Conservation (phyloP, 2,888 invertebrate genomes). For the Drosophila trichaetosa region DNA sequence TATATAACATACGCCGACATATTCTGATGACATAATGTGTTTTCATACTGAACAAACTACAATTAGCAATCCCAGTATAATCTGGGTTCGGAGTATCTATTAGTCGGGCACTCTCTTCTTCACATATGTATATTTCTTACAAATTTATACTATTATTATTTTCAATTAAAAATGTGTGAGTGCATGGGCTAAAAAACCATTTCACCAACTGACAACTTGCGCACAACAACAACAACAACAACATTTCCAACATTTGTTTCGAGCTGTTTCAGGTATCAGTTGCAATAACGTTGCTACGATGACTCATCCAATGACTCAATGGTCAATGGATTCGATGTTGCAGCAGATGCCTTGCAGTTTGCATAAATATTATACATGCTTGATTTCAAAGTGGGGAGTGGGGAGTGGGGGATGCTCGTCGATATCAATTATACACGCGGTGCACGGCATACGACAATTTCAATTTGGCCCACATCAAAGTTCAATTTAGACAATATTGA, state of each 20-base stretch:
- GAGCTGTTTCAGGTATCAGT: neutral
- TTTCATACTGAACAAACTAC: neutral
- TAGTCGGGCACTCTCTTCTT: neutral
- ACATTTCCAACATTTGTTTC: neutral
- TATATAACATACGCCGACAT: neutral
- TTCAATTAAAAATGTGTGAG: neutral
- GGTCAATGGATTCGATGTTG: constrained; percentile 12
- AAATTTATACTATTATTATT: neutral
- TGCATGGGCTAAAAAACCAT: neutral
- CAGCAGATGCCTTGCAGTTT: constrained; percentile 10
- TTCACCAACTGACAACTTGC: neutral
- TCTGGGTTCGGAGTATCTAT: neutral
- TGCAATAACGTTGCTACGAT: neutral
- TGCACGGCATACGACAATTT: constrained; percentile 18
- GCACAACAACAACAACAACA: no score
- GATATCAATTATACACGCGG: constrained; percentile 44
- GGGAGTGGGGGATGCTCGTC: neutral
- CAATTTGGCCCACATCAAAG: constrained; percentile 61
- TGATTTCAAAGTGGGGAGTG: neutral
- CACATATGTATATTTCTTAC: neutral
- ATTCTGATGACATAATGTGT: neutral
- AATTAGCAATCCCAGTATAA: neutral
- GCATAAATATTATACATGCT: constrained; percentile 14
- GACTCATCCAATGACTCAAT: neutral
- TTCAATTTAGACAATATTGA: constrained; percentile 73